Base-by-base conservation (phyloP, 1,140 invertebrate species). In the Megathymus violae region DNA sequence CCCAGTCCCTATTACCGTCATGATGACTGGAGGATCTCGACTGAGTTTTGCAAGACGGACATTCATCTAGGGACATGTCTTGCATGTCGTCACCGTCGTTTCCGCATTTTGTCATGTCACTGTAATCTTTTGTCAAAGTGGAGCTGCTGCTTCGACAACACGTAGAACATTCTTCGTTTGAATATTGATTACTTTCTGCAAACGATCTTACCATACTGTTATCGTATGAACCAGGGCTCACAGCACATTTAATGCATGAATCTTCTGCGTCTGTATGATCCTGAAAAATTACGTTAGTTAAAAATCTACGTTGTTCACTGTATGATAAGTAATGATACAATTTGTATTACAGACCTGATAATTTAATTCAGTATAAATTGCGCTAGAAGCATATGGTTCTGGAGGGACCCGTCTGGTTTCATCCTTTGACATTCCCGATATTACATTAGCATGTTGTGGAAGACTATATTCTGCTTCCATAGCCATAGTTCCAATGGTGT, bases 101-200 rank as follows among this genome's bases (percentile, higher is more conserved):
- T 2, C 84, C 85, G 76, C 88, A 91, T 79, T 91, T 91, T 5
- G 88, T 91, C 88, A 91, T 91, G 65, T 91, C 88, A 67, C 86
- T 91, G 48, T 87, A 91, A 51, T 91, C 88, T 72, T 91, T 91
- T 16, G 88, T 91, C 46, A 91, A 69, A 14, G 88, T 91, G 0
- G 88, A 91, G 64, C 75, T 91, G 68, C 88, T 91, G 62, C 88
- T 91, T 27, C 88, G 72, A 65, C 88, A 91, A 62, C 88, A 91
- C 0, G 88, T 91, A 0, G 88, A 91, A 44, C 88, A 91, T 73
- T 91, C 88, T 69, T 89, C 88, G 46, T 88, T 89, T 13, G 88
- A 91, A 69, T 87, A 91, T 71, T 88, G 86, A 69, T 88, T 91
- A 60, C 88, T 91, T 25, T 89, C 88, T 36, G 74, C 80, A 44